Evolutionary conservation across 2,797 vertebrate species (phyloP).

Genomic region (Phalanger gymnotis): DNA sequence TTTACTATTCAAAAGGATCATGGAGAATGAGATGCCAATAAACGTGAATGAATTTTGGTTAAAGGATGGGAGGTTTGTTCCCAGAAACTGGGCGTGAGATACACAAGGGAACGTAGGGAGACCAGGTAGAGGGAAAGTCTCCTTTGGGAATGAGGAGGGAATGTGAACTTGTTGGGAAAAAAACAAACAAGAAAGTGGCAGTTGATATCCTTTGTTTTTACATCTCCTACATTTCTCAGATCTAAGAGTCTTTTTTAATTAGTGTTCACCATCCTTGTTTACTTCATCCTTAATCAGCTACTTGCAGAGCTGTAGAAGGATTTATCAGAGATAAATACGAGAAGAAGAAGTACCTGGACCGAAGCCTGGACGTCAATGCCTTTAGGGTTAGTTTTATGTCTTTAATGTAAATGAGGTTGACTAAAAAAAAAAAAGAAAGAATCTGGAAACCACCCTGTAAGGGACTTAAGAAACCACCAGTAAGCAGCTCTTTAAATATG

Average conservation of each 20-base stretch:
- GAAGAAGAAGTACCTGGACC: constrained; percentile 98
- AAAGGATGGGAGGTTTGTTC: constrained; percentile 30
- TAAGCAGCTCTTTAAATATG: constrained; percentile 21
- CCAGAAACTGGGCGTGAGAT: not conserved
- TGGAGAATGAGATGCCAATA: constrained; percentile 17
- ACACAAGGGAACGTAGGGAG: not conserved
- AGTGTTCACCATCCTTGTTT: constrained; percentile 38
- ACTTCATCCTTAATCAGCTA: constrained; percentile 83
- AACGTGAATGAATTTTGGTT: not conserved
- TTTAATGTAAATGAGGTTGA: constrained; percentile 49
- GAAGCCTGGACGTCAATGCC: constrained; percentile 93
- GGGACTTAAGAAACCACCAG: constrained; percentile 29
- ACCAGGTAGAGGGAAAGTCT: constrained; percentile 18
- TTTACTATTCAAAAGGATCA: constrained; percentile 14
- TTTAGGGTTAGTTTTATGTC: constrained; percentile 89
- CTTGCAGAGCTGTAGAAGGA: constrained; percentile 90
- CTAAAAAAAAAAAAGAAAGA: not conserved
- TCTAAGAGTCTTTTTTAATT: not conserved
- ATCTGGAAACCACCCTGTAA: constrained; percentile 35
- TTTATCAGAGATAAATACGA: constrained; percentile 99
- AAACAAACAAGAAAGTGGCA: not conserved
- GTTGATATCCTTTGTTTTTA: not conserved
- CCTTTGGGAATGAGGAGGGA: not conserved
- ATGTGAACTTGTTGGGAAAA: not conserved
- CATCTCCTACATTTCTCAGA: not conserved